phyloP scores from a whole-genome alignment of 1,140 invertebrate species.

The Euwallacea similis region DNA sequence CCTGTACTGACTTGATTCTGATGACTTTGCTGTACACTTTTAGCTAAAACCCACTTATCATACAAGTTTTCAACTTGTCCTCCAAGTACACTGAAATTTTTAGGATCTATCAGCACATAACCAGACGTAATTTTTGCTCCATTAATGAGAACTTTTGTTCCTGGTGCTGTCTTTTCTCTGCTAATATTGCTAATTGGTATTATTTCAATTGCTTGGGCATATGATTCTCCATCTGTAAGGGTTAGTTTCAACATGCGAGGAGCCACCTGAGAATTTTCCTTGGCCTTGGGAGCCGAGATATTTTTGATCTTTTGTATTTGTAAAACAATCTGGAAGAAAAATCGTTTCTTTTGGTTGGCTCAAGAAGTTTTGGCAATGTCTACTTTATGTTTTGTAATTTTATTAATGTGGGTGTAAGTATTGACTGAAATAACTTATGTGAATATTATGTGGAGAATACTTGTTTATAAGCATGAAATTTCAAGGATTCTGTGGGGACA shows the following conservation, averaged over 20 bases:
- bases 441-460: too few species aligned
- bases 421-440: too few species aligned
- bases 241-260: conserved; percentile 81
- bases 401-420: too few species aligned
- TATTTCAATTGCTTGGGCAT: conserved; percentile 75
- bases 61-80: conserved; percentile 80
- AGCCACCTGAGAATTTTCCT: conserved; percentile 80
- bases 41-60: conserved; percentile 88
- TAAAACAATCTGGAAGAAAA: conserved; percentile 64
- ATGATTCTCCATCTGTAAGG: conserved; percentile 81
- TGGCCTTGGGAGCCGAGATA: conserved; percentile 85
- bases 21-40: conserved; percentile 73
- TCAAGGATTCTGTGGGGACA: too few species aligned
- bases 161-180: conserved; percentile 71
- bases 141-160: conserved; percentile 68
- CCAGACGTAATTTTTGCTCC: conserved; percentile 63
- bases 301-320: conserved; percentile 89
- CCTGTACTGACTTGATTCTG: conserved; percentile 51
- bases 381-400: too few species aligned
- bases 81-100: conserved; percentile 70
- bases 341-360: not conserved
- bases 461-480: not conserved
- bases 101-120: conserved; percentile 69
- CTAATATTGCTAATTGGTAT: conserved; percentile 67
- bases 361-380: too few species aligned